These are phyloP conservation scores for Chloroclystis v-ata DNA, from an alignment of 2,888 invertebrate genomes.

Conservation along the genomic window DNA sequence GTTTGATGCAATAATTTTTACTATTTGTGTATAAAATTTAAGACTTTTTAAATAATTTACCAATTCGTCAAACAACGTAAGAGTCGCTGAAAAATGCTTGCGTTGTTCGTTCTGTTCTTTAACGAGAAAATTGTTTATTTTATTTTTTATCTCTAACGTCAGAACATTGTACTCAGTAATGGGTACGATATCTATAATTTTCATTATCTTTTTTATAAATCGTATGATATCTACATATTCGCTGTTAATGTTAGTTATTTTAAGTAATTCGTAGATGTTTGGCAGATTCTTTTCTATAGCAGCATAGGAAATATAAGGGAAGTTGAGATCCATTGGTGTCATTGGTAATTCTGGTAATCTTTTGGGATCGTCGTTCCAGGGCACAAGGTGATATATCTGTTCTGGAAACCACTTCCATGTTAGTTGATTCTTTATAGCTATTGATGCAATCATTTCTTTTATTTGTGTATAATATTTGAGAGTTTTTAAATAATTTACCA, in stretches of 20 bases:
- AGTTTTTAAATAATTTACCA: conserved; percentile 25
- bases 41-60: conserved; percentile 26
- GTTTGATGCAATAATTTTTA: conserved; percentile 19
- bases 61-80: conserved; percentile 19
- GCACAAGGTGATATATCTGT: neutral
- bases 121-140: conserved; percentile 9
- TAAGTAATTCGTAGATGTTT: no score
- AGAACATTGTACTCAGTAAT: conserved; percentile 9
- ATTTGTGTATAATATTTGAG: conserved; percentile 27
- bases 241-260: no score
- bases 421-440: conserved; percentile 16
- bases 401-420: conserved; percentile 19
- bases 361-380: no score
- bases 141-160: conserved; percentile 5
- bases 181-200: conserved; percentile 8
- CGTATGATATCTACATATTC: neutral
- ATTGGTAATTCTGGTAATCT: no score
- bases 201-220: conserved; percentile 11
- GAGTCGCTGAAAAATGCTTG: conserved; percentile 13
- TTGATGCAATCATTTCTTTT: conserved; percentile 22
- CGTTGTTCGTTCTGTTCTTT: conserved; percentile 10
- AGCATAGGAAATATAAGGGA: no score
- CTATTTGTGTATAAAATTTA: conserved; percentile 27
- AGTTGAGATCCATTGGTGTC: neutral
- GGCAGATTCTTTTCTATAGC: no score